Evolutionary conservation across 1,140 invertebrate species (phyloP).

Genomic region (Cotesia vestalis): DNA sequence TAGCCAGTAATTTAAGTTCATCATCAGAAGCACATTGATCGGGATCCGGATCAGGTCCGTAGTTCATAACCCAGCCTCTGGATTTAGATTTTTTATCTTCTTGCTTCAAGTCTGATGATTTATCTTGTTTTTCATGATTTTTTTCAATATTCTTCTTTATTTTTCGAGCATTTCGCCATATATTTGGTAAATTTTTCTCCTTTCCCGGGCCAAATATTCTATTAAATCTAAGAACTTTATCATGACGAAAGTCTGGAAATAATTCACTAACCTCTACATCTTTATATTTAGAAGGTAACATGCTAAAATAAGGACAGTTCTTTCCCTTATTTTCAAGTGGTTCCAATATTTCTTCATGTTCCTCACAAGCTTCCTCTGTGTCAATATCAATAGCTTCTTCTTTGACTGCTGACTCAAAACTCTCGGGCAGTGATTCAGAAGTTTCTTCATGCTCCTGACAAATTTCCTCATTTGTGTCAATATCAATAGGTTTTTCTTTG

Average conservation of each 20-base stretch:
- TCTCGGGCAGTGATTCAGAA: conserved; percentile 66
- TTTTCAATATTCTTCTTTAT: conserved; percentile 74
- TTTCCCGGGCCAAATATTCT: conserved; percentile 93
- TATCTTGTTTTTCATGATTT: conserved; percentile 68
- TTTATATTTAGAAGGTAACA: conserved; percentile 94
- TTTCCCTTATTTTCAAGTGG: conserved; percentile 65
- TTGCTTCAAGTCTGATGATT: conserved; percentile 75
- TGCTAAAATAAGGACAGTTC: conserved; percentile 81
- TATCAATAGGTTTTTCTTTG: conserved; percentile 64
- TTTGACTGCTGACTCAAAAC: conserved; percentile 59
- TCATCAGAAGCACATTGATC: conserved; percentile 75
- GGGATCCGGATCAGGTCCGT: conserved; percentile 69
- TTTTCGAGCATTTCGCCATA: conserved; percentile 88
- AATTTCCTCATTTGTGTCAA: conserved; percentile 69
- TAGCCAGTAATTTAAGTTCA: conserved; percentile 68
- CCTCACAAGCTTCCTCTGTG: conserved; percentile 69
- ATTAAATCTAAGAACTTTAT: conserved; percentile 91
- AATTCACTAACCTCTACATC: conserved; percentile 88
- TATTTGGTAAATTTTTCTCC: conserved; percentile 89
- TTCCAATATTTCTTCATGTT: conserved; percentile 79
- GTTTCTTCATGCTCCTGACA: conserved; percentile 87
- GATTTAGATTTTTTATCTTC: conserved; percentile 68
- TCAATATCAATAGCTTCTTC: conserved; percentile 68
- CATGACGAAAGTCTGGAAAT: conserved; percentile 92
- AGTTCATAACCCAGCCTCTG: conserved; percentile 73